These are phyloP conservation scores for Sympetrum striolatum DNA, from an alignment of 2,888 invertebrate genomes.

Conservation along the genomic window DNA sequence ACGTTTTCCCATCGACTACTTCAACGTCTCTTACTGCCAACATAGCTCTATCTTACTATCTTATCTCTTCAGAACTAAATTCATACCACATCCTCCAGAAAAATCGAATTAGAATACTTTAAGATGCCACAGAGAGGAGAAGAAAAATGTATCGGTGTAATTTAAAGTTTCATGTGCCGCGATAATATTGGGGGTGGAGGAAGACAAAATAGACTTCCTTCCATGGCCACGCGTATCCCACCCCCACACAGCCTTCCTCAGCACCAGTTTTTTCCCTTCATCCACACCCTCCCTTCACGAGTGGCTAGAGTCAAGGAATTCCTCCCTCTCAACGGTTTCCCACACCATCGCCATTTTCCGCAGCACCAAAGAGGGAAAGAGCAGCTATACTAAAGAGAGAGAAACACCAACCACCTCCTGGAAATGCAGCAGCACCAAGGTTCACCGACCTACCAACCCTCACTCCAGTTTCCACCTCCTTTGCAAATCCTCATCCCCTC, in stretches of 20 bases:
- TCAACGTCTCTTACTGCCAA: no score
- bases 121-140: no score
- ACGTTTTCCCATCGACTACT: no score
- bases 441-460: conserved; percentile 12
- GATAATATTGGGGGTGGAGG: background rate
- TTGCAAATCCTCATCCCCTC: background rate
- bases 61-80: no score
- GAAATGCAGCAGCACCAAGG: background rate
- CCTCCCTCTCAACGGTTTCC: background rate
- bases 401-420: background rate
- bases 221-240: background rate
- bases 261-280: background rate
- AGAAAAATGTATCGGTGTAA: no score
- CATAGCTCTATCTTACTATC: no score
- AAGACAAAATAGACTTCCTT: background rate
- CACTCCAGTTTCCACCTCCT: background rate
- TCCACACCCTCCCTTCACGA: background rate
- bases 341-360: background rate
- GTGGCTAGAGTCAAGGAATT: conserved; percentile 4
- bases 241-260: background rate
- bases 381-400: background rate
- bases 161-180: background rate
- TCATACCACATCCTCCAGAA: no score
- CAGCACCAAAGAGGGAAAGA: background rate
- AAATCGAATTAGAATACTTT: no score